These are phyloP conservation scores for Caenorhabditis zanzibari DNA, from an alignment of 2,888 invertebrate species.

Conservation along the genomic window DNA sequence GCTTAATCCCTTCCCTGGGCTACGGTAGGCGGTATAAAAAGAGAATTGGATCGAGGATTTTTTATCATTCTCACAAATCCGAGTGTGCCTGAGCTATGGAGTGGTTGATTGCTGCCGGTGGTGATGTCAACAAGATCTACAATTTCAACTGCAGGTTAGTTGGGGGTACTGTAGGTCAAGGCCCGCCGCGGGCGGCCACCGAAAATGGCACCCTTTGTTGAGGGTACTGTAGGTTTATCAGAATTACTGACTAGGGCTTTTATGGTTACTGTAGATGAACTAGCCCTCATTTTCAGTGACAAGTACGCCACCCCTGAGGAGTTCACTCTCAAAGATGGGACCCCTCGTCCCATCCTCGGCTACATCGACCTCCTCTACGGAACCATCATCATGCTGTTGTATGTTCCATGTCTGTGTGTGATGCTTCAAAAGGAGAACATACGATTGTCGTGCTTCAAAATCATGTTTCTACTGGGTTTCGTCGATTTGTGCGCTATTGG, in stretches of 20 bases:
- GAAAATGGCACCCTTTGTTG: too few relatives aligned
- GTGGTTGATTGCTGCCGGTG: conserved; percentile 40
- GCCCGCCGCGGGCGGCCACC: too few relatives aligned
- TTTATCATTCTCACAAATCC: background rate
- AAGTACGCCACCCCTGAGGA: conserved; percentile 41
- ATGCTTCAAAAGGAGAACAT: conserved; percentile 66
- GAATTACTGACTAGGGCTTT: too few relatives aligned
- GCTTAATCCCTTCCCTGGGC: too few relatives aligned
- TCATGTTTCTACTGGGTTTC: conserved; percentile 69
- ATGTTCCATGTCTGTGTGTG: conserved; percentile 66
- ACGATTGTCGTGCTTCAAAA: conserved; percentile 69
- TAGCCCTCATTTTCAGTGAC: conserved; percentile 12
- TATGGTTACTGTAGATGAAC: background rate
- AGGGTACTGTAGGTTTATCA: too few relatives aligned
- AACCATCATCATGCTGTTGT: conserved; percentile 42
- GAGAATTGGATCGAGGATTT: background rate
- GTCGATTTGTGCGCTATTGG: conserved; percentile 67
- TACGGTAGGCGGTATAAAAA: background rate
- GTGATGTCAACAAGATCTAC: conserved; percentile 54
- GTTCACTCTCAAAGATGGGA: conserved; percentile 51
- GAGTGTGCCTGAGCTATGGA: conserved; percentile 29
- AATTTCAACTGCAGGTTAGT: conserved; percentile 60
- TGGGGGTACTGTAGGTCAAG: background rate
- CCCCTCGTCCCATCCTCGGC: conserved; percentile 56
- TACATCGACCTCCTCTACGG: conserved; percentile 60